Percentiles rank a stretch among this genome's conserved stretches.
These are phyloP conservation scores for Atta colombica DNA, from an alignment of 1,140 invertebrate species.

Conservation along the genomic window DNA sequence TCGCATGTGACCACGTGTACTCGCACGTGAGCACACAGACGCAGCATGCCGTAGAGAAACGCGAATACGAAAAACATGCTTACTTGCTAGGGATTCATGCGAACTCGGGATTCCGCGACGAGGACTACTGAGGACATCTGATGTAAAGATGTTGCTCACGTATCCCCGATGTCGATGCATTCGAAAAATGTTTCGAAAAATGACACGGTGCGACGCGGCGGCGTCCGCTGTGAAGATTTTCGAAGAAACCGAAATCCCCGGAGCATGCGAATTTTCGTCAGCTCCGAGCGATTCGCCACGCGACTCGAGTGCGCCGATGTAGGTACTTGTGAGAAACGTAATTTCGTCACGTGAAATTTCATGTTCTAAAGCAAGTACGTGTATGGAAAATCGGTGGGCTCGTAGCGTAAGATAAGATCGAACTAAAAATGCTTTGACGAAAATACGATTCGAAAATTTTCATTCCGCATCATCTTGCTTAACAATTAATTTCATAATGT, in stretches of 20 bases:
- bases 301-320: conserved; percentile 22
- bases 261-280: conserved; percentile 40
- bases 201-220: conserved; percentile 10
- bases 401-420: neutral
- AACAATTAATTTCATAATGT: neutral
- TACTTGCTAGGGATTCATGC: conserved; percentile 40
- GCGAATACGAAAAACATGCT: conserved; percentile 38
- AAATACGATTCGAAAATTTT: neutral
- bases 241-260: conserved; percentile 7
- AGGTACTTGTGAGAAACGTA: conserved; percentile 46
- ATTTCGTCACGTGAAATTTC: conserved; percentile 45
- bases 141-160: conserved; percentile 56
- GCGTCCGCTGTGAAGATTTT: neutral
- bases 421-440: neutral
- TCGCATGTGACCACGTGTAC: conserved; percentile 54
- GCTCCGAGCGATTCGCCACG: conserved; percentile 22
- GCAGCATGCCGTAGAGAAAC: conserved; percentile 5
- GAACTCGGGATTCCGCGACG: conserved; percentile 17
- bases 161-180: conserved; percentile 52
- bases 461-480: neutral
- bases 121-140: neutral
- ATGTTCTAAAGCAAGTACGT: conserved; percentile 31
- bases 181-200: conserved; percentile 58
- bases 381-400: conserved; percentile 18
- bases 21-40: conserved; percentile 48